Base-by-base conservation (phyloP, 2,888 invertebrate species). In the Cephus pulcher region DNA sequence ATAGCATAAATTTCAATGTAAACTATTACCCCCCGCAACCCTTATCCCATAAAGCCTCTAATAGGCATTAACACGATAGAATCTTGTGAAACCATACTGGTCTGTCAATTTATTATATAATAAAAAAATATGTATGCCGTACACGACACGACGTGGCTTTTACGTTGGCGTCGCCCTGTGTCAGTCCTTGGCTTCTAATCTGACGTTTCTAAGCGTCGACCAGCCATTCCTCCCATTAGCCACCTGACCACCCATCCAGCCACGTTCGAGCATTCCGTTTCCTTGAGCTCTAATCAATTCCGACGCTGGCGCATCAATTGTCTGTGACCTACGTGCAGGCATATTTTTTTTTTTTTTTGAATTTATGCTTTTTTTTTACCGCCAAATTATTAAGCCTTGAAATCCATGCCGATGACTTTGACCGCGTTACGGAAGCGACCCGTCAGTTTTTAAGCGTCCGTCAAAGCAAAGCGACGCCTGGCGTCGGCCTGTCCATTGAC, bases 161-260 rank as follows among this genome's bases (percentile, higher is more conserved):
- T 12, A 15, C 79, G 80, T 82, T 83, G 85, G 84, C 84, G 82
- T 82, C 82, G 83, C 82, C 80, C 81, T 37, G 84, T 88, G 88
- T 89, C 89, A 86, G 87, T 86, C 84, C 88, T 89, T 88, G 90
- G 89, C 90, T 90, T 90, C 89, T 90, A 90, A 90, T 90, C 90
- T 88, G 90, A 89, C 90, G 84, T 88, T 80, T 78, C 84, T 56
- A 56, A 56, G 56, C 56, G 56, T 56, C 56, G 56, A 56, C 56
- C 56, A 56, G 56, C 56, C 2, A 23, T 23, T 56, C 23, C 56
- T 23, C 56, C 56, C 23, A 56, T 56, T 56, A 56, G 23, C 56
- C 56, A 56, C 56, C 56, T 56, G 23, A 56, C 56, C 56, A 56
- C 56, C 56, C 56, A 56, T 56, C 56, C 56, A 23, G 23, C 56